Conservation (phyloP, 2,888 invertebrate species). For the Electrophaes corylata region DNA sequence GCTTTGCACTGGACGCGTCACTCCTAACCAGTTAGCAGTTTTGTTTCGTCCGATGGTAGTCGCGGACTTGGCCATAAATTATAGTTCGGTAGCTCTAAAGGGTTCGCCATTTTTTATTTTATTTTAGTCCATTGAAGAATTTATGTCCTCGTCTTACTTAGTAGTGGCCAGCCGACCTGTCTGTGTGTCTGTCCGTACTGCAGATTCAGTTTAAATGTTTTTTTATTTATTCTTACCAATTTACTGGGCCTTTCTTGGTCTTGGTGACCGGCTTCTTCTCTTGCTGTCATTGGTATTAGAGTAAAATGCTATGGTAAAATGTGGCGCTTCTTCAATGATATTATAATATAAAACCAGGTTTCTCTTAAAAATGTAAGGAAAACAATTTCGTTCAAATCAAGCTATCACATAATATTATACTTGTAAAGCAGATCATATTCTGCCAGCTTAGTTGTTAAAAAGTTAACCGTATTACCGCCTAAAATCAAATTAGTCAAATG, state of each 20-base stretch:
- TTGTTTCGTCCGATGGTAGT: constrained; percentile 71
- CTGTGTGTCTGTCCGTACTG: constrained; percentile 32
- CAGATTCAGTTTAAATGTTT: not conserved
- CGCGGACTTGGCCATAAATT: constrained; percentile 78
- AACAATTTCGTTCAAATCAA: too few species aligned
- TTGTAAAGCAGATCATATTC: too few species aligned
- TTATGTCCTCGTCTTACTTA: constrained; percentile 83
- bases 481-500: too few species aligned
- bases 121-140: constrained; percentile 80
- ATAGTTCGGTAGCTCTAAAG: constrained; percentile 84
- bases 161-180: constrained; percentile 76
- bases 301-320: too few species aligned
- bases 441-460: too few species aligned
- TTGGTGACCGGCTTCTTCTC: not conserved
- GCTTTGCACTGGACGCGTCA: constrained; percentile 1
- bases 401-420: too few species aligned
- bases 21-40: constrained; percentile 52
- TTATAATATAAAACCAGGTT: too few species aligned
- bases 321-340: too few species aligned
- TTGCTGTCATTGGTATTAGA: too few species aligned
- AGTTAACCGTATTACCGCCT: too few species aligned
- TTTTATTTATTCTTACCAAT: not conserved
- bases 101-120: constrained; percentile 77
- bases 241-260: not conserved
- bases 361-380: too few species aligned